These are phyloP conservation scores for Thymelicus acteon DNA, from an alignment of 2,888 invertebrate genomes.

Conservation along the genomic window DNA sequence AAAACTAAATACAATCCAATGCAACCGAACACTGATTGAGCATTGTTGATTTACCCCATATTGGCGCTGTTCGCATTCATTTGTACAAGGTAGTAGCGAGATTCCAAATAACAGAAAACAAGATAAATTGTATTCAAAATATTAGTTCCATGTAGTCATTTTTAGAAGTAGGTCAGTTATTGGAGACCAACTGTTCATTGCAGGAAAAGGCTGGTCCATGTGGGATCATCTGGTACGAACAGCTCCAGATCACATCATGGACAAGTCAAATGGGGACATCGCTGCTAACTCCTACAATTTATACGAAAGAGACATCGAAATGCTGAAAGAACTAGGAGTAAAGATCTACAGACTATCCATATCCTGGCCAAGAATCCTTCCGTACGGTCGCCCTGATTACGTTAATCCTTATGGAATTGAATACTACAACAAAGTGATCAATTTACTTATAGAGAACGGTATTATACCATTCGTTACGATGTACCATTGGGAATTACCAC, in stretches of 20 bases:
- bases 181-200: background rate
- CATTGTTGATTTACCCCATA: too few species aligned
- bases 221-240: constrained; percentile 84
- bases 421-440: constrained; percentile 86
- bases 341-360: constrained; percentile 80
- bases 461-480: constrained; percentile 84
- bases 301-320: constrained; percentile 76
- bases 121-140: too few species aligned
- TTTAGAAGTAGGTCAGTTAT: too few species aligned
- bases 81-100: too few species aligned
- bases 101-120: too few species aligned
- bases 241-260: constrained; percentile 68
- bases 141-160: too few species aligned
- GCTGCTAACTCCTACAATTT: constrained; percentile 84
- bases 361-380: constrained; percentile 86
- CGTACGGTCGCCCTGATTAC: constrained; percentile 74
- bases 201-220: constrained; percentile 82
- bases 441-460: constrained; percentile 81
- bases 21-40: too few species aligned
- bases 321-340: constrained; percentile 64
- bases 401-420: constrained; percentile 83
- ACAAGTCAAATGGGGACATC: constrained; percentile 81
- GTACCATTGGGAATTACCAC: constrained; percentile 79
- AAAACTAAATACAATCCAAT: too few species aligned
- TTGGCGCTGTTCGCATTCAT: too few species aligned